A percentile compares a stretch with the other conserved stretches of the same genome.
Conservation (phyloP, 2,113 vertebrate genomes). For the Blennius ocellaris region DNA sequence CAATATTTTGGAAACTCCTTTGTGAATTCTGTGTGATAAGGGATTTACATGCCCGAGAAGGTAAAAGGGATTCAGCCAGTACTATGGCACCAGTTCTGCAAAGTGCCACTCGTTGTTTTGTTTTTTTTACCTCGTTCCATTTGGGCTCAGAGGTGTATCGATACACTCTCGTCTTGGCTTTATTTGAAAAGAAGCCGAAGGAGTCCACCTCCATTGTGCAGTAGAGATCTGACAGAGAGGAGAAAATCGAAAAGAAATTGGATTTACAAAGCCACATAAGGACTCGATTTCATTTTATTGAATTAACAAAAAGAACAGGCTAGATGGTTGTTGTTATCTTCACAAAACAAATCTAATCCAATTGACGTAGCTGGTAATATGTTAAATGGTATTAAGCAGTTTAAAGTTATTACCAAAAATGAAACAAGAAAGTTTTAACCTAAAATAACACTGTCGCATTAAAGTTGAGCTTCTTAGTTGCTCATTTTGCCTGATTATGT, state of each 20-base stretch:
- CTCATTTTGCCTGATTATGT: constrained; percentile 13
- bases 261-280: neutral
- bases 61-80: no score
- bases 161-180: constrained; percentile 97
- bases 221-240: constrained; percentile 88
- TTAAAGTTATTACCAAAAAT: neutral
- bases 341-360: constrained; percentile 9
- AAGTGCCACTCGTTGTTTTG: no score
- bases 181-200: constrained; percentile 97
- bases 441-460: constrained; percentile 10
- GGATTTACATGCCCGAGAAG: no score
- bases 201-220: constrained; percentile 98
- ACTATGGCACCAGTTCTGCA: neutral
- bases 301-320: neutral
- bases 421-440: neutral
- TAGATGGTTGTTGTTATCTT: neutral
- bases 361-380: neutral
- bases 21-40: no score
- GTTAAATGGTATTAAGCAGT: neutral
- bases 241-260: neutral
- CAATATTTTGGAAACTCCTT: no score
- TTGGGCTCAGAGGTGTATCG: constrained; percentile 96
- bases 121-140: constrained; percentile 94
- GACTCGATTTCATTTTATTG: neutral
- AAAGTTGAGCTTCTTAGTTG: neutral